These are phyloP conservation scores for Sebastes dallii DNA, from an alignment of 2,797 vertebrate genomes.

Conservation along the genomic window DNA sequence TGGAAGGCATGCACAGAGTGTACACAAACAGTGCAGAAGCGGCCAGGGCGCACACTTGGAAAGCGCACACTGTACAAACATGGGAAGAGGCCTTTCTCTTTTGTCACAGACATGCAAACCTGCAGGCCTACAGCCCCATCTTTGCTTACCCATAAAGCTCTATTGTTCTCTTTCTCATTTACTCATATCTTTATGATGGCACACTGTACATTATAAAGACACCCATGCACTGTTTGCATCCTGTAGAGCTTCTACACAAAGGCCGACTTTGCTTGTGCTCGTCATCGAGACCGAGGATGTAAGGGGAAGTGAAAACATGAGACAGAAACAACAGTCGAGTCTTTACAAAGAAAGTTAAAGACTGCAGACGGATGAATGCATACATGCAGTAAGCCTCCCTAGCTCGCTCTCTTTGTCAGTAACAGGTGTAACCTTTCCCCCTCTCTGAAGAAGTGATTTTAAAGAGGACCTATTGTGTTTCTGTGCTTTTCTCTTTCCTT, in stretches of 20 bases:
- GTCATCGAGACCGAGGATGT: slow-evolving; percentile 2
- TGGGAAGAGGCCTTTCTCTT: slow-evolving; percentile 63
- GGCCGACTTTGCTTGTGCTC: neutral
- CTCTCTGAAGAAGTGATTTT: neutral
- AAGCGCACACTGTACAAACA: slow-evolving; percentile 63
- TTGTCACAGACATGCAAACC: slow-evolving; percentile 68
- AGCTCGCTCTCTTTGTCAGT: slow-evolving; percentile 33
- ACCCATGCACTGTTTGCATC: slow-evolving; percentile 18
- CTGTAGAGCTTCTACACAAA: slow-evolving; percentile 42
- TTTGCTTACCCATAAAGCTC: slow-evolving; percentile 33
- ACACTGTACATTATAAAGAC: slow-evolving; percentile 33
- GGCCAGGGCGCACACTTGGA: slow-evolving; percentile 33
- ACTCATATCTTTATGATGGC: slow-evolving; percentile 21
- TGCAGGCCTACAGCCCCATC: slow-evolving; percentile 30
- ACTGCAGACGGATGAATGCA: slow-evolving; percentile 29
- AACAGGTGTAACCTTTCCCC: slow-evolving; percentile 18
- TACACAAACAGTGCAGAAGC: slow-evolving; percentile 56
- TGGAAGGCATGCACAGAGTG: slow-evolving; percentile 50
- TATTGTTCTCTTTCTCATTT: slow-evolving; percentile 52
- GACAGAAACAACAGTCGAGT: slow-evolving; percentile 6
- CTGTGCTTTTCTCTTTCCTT: too few relatives aligned
- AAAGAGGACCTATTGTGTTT: neutral
- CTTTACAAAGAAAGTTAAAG: slow-evolving; percentile 41
- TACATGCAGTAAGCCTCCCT: slow-evolving; percentile 23
- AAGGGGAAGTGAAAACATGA: slow-evolving; percentile 51